phyloP scores from a whole-genome alignment of 2,797 vertebrate species.

The Pampus argenteus region DNA sequence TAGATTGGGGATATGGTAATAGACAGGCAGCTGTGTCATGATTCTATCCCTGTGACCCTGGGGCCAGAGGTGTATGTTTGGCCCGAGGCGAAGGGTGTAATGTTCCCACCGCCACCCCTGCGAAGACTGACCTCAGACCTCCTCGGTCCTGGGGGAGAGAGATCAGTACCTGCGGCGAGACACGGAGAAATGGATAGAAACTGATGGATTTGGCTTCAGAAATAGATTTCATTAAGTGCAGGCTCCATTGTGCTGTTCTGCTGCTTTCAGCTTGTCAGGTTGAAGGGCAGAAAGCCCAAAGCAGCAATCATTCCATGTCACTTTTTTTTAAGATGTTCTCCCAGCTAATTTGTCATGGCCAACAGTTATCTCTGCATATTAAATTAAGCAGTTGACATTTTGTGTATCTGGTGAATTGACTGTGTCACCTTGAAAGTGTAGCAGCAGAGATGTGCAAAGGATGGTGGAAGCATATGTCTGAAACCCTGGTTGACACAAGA shows the following conservation, averaged over 20 bases:
- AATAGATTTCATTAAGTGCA: slow-evolving; percentile 67
- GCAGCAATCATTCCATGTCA: slow-evolving; percentile 66
- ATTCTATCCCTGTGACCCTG: slow-evolving; percentile 58
- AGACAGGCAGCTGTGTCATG: slow-evolving; percentile 80
- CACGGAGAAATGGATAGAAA: slow-evolving; percentile 39
- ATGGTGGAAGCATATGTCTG: slow-evolving; percentile 34
- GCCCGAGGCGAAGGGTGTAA: slow-evolving; percentile 55
- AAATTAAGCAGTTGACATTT: slow-evolving; percentile 78
- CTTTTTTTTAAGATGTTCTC: slow-evolving; percentile 46
- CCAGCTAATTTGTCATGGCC: slow-evolving; percentile 74
- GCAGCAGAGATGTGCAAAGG: slow-evolving; percentile 48
- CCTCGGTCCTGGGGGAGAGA: slow-evolving; percentile 37
- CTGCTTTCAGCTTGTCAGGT: slow-evolving; percentile 61
- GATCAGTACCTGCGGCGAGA: slow-evolving; percentile 41
- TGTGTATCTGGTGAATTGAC: slow-evolving; percentile 62
- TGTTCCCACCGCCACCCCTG: slow-evolving; percentile 9
- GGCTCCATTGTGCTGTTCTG: slow-evolving; percentile 50
- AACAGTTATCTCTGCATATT: slow-evolving; percentile 76
- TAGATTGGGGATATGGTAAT: slow-evolving; percentile 74
- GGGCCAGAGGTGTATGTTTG: slow-evolving; percentile 71
- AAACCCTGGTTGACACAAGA: slow-evolving; percentile 64
- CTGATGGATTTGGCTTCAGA: slow-evolving; percentile 39
- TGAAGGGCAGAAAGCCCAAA: slow-evolving; percentile 66
- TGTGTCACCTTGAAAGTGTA: slow-evolving; percentile 73
- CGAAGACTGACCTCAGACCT: slow-evolving; percentile 53